These are phyloP conservation scores for Mesorhabditis sp. DNA, from an alignment of 2,888 invertebrate species.

Conservation along the genomic window DNA sequence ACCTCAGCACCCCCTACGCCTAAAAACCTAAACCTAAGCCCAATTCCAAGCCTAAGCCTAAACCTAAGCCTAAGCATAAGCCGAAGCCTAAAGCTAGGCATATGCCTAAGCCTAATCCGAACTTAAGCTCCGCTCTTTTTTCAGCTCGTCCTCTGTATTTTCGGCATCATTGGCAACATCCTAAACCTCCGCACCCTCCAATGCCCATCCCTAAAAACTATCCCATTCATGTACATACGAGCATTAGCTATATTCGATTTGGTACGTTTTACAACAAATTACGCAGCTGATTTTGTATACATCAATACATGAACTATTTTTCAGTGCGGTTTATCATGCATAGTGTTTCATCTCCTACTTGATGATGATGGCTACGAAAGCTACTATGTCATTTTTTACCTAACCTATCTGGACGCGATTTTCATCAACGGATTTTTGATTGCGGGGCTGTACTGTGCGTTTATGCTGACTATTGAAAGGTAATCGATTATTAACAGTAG, in stretches of 20 bases:
- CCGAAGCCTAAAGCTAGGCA: too few relatives aligned
- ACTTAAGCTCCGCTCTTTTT: too few relatives aligned
- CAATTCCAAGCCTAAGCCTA: too few relatives aligned
- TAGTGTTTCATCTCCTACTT: conserved; percentile 21
- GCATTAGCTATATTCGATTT: conserved; percentile 77
- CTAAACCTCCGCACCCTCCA: conserved; percentile 76
- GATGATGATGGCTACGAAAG: conserved; percentile 11
- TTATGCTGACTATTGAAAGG: conserved; percentile 54
- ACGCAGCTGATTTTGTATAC: too few relatives aligned
- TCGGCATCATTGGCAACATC: conserved; percentile 70
- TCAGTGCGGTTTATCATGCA: neutral
- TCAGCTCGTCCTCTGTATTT: conserved; percentile 39
- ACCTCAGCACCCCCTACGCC: too few relatives aligned
- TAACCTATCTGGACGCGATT: conserved; percentile 71
- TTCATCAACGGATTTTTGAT: conserved; percentile 69
- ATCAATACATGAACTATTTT: too few relatives aligned
- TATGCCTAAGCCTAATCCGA: too few relatives aligned
- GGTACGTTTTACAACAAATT: conserved; percentile 61
- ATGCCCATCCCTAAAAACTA: conserved; percentile 74
- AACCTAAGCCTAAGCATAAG: too few relatives aligned
- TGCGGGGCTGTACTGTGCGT: conserved; percentile 55
- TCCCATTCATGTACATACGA: conserved; percentile 74
- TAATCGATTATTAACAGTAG: neutral
- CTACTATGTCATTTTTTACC: conserved; percentile 64
- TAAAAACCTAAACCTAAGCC: too few relatives aligned